phyloP scores from a whole-genome alignment of 1,140 invertebrate genomes.

The Bombus picipes region DNA sequence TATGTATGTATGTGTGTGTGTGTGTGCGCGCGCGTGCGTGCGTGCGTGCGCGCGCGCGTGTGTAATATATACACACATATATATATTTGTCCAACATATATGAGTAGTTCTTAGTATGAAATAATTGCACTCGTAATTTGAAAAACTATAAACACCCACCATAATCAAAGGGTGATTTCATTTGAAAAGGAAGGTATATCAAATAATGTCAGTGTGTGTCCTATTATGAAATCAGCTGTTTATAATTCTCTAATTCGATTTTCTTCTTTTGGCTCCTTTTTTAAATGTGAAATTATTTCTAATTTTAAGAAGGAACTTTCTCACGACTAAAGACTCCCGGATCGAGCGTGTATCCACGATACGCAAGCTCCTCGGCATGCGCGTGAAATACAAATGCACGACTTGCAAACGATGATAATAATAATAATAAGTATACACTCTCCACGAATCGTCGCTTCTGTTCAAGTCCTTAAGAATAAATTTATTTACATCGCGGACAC shows the following conservation, averaged over 20 bases:
- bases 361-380: neutral
- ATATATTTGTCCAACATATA: neutral
- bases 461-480: constrained; percentile 56
- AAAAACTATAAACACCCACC: neutral
- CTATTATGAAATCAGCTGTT: neutral
- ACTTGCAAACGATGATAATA: constrained; percentile 53
- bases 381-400: constrained; percentile 57
- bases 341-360: constrained; percentile 35
- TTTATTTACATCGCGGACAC: constrained; percentile 53
- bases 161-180: neutral
- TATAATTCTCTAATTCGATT: neutral
- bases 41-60: fast-evolving
- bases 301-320: neutral
- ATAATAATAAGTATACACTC: constrained; percentile 50
- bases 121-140: neutral
- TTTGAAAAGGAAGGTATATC: neutral
- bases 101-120: neutral
- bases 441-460: constrained; percentile 40
- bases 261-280: neutral
- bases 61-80: neutral
- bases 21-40: no score
- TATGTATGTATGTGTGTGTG: no score
- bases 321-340: constrained; percentile 31
- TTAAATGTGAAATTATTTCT: neutral
- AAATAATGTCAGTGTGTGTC: neutral